Evolutionary conservation across 2,888 invertebrate genomes (phyloP), one percentile per base, ranked within the genome.

Genomic region (Hyposoter didymator): DNA sequence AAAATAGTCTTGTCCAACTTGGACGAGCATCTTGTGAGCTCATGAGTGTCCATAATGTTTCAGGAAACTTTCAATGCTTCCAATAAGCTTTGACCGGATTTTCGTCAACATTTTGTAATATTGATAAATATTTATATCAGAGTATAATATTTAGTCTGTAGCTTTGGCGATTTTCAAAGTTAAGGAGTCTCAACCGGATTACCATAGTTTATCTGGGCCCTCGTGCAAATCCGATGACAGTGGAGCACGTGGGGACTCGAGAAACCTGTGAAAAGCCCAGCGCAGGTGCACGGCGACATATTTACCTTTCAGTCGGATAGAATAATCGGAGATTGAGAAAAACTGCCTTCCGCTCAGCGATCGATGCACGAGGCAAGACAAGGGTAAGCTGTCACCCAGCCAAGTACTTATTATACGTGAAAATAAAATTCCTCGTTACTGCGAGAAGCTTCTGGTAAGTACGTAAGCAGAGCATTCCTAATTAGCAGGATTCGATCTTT

Each of bases 1-100:
- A 62, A 72, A 75, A 64, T 22, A 59, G 72, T 74, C 35, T 59
- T 28, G 49, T 59, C 72, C 49, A 43, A 79, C 70, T 64, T 73
- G 67, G 22, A 39, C 39, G 67, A 47, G 59, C 17, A 39, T 35
- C 19, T 1, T 39, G 17, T 49, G 1, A 49, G 5, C n/a, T 49
- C 28, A 12, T 28, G 28, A 22, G 4, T 28, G n/a, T n/a, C n/a
- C n/a, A n/a, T n/a, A n/a, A n/a, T n/a, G n/a, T n/a, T n/a, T n/a
- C n/a, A n/a, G n/a, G n/a, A n/a, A n/a, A n/a, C n/a, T n/a, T n/a
- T n/a, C n/a, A n/a, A n/a, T n/a, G n/a, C n/a, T n/a, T n/a, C n/a
- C n/a, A n/a, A n/a, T n/a, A n/a, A n/a, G n/a, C n/a, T 55, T 12
- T 22, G 55, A 19, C 12, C 10, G 12, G 10, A 22, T 22, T 22